Percentiles rank a stretch among this genome's conserved stretches.
Conservation (phyloP, 2,113 vertebrate species). For the Lycaon pictus region DNA sequence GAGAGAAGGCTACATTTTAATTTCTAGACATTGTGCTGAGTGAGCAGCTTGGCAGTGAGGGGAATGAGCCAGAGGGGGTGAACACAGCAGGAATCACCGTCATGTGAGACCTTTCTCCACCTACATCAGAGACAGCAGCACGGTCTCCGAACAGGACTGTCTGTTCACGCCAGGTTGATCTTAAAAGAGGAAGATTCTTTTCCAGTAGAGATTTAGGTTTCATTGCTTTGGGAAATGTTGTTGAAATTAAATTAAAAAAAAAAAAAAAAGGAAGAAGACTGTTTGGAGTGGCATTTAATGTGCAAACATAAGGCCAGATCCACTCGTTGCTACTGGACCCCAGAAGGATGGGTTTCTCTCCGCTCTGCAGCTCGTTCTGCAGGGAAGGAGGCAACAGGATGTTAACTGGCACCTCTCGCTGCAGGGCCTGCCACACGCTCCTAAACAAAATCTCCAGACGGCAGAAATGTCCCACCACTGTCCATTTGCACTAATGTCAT, state of each 20-base stretch:
- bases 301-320: accelerated
- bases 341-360: accelerated
- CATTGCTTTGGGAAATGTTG: background rate
- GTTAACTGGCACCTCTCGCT: background rate
- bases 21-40: slow-evolving; percentile 12
- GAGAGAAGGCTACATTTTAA: background rate
- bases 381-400: background rate
- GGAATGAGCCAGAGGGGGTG: accelerated
- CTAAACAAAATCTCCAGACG: background rate
- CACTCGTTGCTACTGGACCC: accelerated
- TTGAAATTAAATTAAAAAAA: background rate
- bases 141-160: background rate
- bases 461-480: accelerated
- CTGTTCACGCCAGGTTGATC: too few relatives aligned
- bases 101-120: background rate
- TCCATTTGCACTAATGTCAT: accelerated
- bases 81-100: accelerated
- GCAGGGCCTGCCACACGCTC: accelerated
- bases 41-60: accelerated
- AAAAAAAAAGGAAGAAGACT: background rate
- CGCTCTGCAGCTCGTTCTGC: accelerated
- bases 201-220: background rate
- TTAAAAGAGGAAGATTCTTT: background rate
- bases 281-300: too few relatives aligned
- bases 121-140: accelerated